These are phyloP conservation scores for Passer montanus DNA, from an alignment of 2,113 vertebrate species.

Conservation along the genomic window DNA sequence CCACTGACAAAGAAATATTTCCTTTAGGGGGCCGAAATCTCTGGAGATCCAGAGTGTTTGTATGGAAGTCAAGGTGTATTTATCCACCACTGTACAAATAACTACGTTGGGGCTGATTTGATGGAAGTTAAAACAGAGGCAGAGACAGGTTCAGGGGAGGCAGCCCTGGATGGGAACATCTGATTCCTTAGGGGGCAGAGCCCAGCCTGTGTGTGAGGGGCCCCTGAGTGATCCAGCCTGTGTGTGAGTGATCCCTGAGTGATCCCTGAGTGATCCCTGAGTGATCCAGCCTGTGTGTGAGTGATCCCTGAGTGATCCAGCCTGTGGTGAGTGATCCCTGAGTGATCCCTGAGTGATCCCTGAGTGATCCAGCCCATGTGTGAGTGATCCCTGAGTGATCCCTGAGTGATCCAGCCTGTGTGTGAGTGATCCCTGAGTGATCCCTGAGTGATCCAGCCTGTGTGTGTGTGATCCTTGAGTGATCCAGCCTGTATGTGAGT, in stretches of 20 bases:
- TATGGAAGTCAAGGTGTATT: neutral
- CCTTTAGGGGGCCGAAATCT: neutral
- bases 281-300: no score
- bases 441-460: rapidly evolving
- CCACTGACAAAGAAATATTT: neutral
- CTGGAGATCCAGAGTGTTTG: neutral
- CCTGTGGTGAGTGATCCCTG: no score
- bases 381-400: no score
- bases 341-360: no score
- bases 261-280: no score
- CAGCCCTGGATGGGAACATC: neutral
- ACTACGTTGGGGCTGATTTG: neutral
- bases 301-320: no score
- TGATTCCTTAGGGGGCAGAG: neutral
- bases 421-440: no score
- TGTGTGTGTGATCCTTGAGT: no score
- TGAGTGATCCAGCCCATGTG: rapidly evolving
- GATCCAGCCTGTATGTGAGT: rapidly evolving
- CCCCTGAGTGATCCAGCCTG: no score
- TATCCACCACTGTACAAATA: neutral
- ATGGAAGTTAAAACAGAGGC: neutral
- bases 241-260: no score
- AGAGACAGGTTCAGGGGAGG: neutral
- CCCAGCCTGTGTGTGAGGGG: rapidly evolving
- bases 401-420: rapidly evolving